Evolutionary conservation across 2,888 invertebrate genomes (phyloP), one percentile per base, ranked within the genome.

Genomic region (Orthosia cruda): DNA sequence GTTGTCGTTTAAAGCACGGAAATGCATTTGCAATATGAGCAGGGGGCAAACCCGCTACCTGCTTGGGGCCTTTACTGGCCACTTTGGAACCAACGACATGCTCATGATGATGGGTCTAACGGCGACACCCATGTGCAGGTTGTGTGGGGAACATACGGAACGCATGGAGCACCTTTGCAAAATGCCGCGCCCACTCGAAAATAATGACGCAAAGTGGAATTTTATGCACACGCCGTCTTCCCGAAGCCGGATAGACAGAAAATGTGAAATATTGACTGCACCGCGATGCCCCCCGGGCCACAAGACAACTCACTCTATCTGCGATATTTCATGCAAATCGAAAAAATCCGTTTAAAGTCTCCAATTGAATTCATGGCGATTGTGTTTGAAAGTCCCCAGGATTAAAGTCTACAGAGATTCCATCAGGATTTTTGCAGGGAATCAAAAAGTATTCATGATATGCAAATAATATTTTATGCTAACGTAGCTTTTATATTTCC

Each of bases 121-220:
- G n/a, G n/a, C n/a, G n/a, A n/a, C n/a, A n/a, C n/a, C n/a, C n/a
- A n/a, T n/a, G n/a, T n/a, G n/a, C n/a, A n/a, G n/a, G n/a, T n/a
- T n/a, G n/a, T n/a, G n/a, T n/a, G n/a, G n/a, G n/a, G n/a, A n/a
- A n/a, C n/a, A n/a, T n/a, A n/a, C n/a, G n/a, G n/a, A n/a, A n/a
- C n/a, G n/a, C n/a, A 89, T 86, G 89, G 73, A 86, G 83, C 85
- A 73, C n/a, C n/a, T 77, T 72, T 77, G 64, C 85, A 88, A 89
- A 90, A 92, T 90, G 80, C 86, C 84, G 86, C 87, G 85, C 88
- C 91, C 91, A 93, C 94, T 94, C 87, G 91, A 94, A 94, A 94
- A 94, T 95, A 94, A 95, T 94, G 94, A 94, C 91, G 93, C 88
- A 90, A 93, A 94, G 94, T 94, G 89, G 90, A 92, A 93, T 94